Percentiles rank a stretch among this genome's conserved stretches.
Conservation (phyloP, 2,113 vertebrate genomes). For the Conger conger region DNA sequence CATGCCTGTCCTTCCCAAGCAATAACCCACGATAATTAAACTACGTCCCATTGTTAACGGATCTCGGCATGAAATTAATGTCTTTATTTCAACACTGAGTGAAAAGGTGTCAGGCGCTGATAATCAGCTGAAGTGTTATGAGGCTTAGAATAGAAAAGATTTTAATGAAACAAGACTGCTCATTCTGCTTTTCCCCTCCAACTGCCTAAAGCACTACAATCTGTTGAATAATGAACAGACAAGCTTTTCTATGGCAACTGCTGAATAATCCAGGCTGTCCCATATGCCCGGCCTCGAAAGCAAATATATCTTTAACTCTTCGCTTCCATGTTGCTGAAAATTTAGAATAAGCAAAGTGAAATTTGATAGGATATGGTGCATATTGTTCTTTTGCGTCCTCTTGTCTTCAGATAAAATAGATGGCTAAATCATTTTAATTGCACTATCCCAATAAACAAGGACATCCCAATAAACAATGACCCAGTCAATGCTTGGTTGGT, state of each 20-base stretch:
- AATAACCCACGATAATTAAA: neutral
- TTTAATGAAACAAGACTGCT: neutral
- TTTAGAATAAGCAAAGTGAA: neutral
- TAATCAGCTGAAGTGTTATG: neutral
- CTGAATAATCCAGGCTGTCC: neutral
- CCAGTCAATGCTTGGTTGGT: neutral
- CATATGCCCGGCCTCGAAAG: neutral
- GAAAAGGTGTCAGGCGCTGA: neutral
- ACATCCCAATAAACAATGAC: too few relatives aligned
- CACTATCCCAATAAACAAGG: neutral
- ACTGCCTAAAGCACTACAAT: neutral
- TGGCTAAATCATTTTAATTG: neutral
- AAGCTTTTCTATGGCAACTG: neutral
- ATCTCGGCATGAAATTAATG: neutral
- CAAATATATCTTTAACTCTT: neutral
- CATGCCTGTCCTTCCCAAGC: neutral
- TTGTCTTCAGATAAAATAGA: neutral
- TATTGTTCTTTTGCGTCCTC: neutral
- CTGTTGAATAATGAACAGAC: neutral
- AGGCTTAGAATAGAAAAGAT: neutral
- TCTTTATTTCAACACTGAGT: neutral
- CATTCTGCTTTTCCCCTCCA: neutral
- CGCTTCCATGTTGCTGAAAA: neutral
- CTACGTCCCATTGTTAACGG: neutral
- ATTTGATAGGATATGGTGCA: neutral